These are phyloP conservation scores for Saccopteryx bilineata DNA, from an alignment of 2,113 vertebrate species.

Conservation along the genomic window DNA sequence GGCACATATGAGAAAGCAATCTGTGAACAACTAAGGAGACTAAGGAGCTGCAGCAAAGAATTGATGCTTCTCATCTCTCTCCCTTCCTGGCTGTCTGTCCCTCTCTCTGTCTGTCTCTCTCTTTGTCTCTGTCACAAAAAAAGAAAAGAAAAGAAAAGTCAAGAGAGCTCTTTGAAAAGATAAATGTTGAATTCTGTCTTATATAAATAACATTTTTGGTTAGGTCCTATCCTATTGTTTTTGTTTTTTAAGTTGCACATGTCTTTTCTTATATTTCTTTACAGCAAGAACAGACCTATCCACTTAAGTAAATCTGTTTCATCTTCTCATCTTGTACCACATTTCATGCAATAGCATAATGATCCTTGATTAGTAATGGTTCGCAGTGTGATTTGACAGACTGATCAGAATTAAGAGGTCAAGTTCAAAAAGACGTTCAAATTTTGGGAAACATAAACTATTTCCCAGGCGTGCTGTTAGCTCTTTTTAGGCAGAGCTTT, in stretches of 20 bases:
- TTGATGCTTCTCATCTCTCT: too few species aligned
- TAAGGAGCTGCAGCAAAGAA: too few species aligned
- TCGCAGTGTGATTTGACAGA: background rate
- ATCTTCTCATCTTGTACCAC: background rate
- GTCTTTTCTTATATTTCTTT: background rate
- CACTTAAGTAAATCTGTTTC: background rate
- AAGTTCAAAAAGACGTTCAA: background rate
- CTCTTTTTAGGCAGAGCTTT: background rate
- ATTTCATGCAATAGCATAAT: constrained; percentile 38
- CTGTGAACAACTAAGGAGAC: too few species aligned
- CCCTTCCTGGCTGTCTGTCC: too few species aligned
- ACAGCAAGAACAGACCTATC: background rate
- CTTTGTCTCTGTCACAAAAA: too few species aligned
- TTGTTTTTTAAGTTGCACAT: background rate
- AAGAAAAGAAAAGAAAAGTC: too few species aligned
- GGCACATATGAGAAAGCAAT: too few species aligned
- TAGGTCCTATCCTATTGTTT: background rate
- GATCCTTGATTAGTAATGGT: background rate
- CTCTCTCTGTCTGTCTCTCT: too few species aligned
- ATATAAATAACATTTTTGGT: background rate
- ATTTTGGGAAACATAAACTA: background rate
- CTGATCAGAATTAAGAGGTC: background rate
- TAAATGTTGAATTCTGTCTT: background rate
- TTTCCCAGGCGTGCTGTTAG: background rate
- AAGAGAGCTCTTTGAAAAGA: background rate